A percentile compares a stretch with the other conserved stretches of the same genome.
Evolutionary conservation across 2,797 vertebrate species (phyloP).

Genomic region (Anniella stebbinsi): DNA sequence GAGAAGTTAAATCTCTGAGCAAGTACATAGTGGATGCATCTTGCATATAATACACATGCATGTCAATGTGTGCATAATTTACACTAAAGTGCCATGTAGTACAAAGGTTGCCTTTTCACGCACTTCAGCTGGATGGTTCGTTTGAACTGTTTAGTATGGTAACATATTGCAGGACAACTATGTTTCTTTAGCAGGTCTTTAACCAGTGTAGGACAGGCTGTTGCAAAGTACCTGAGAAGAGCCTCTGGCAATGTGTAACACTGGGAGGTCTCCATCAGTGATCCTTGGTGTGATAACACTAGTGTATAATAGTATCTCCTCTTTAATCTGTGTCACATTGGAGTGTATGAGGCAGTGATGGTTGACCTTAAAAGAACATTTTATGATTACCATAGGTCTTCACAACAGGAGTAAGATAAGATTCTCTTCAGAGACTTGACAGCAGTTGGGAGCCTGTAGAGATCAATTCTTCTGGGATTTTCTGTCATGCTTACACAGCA

Average conservation of each 20-base stretch:
- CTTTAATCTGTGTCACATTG: not conserved
- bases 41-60: not conserved
- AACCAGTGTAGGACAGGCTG: not conserved
- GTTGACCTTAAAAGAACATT: not conserved
- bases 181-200: not conserved
- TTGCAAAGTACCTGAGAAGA: not conserved
- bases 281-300: not conserved
- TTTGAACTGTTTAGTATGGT: not conserved
- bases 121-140: not conserved
- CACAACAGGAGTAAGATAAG: not conserved
- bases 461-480: not conserved
- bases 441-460: not conserved
- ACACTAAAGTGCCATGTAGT: not conserved
- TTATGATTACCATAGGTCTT: slow-evolving; percentile 6
- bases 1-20: not conserved
- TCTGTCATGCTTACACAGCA: slow-evolving; percentile 15
- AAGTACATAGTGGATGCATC: not conserved
- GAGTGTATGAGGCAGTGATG: not conserved
- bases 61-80: not conserved
- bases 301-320: not conserved
- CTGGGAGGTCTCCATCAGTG: not conserved
- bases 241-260: not conserved
- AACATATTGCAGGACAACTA: not conserved
- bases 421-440: not conserved
- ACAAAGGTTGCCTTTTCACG: not conserved